Evolutionary conservation across 2,113 vertebrate genomes (phyloP), one percentile per base, ranked within the genome.

Genomic region (Elaphurus davidianus): DNA sequence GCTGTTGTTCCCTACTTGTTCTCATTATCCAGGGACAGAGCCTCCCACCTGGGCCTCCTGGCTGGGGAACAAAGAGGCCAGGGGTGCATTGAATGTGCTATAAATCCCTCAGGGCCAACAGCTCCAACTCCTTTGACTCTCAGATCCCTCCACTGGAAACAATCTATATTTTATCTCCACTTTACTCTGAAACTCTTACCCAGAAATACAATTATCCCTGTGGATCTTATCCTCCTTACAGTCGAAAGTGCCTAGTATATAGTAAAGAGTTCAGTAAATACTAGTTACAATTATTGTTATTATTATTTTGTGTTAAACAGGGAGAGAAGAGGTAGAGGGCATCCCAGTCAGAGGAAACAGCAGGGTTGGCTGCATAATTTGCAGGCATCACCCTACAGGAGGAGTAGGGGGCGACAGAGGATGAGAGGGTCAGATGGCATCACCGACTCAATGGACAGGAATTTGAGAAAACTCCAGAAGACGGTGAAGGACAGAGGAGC

Each of bases 11-110:
- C 28, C 71, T 76, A 21, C 10, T 33, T 94, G 90, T 95, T 97
- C 95, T 74, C 87, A 97, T 97, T 97, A 95, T 92, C 47, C 52
- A 90, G 92, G 94, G 74, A 87, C 90, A 30, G 33, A 93, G 57
- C 79, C 64, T 97, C 90, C 95, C 79, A 81, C 83, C 27, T 25
- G 40, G 30, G 40, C 52, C 36, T 87, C 57, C 28, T n/a, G 40
- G 23, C 45, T 76, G 40, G 55, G 55, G 71, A 96, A 92, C 78
- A 81, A 79, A 83, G 90, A 74, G 30, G 30, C 67, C 57, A 28
- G 11, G 23, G 27, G 30, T 30, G 16, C 14, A 5, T 0, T 50
- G 62, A 81, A 27, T 50, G 36, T 40, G 57, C 81, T 15, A 21
- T 45, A 36, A 97, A 74, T 40, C 10, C 45, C 47, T 93, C 19